These are phyloP conservation scores for Mesorhabditis spiculigera DNA, from an alignment of 2,888 invertebrate genomes.

Conservation along the genomic window DNA sequence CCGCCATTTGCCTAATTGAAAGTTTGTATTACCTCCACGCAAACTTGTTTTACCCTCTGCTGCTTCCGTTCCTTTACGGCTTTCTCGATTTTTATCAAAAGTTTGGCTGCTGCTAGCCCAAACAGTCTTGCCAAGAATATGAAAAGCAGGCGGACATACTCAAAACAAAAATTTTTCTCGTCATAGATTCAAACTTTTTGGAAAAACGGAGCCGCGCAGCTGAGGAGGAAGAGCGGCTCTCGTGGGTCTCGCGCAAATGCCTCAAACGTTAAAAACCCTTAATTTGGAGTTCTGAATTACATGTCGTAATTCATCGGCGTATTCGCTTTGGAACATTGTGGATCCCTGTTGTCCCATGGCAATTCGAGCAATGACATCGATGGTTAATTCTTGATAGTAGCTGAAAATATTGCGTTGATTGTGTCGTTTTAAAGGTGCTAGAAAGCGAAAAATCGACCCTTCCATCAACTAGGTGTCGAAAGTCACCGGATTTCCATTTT, in stretches of 20 bases:
- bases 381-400: slow-evolving; percentile 60
- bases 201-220: not conserved
- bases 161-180: slow-evolving; percentile 10
- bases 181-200: slow-evolving; percentile 7
- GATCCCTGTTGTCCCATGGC: slow-evolving; percentile 41
- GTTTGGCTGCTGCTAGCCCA: slow-evolving; percentile 7
- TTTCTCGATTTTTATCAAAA: slow-evolving; percentile 14
- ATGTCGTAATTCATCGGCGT: not conserved
- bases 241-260: not conserved
- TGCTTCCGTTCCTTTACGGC: slow-evolving; percentile 16
- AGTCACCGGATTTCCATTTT: no score
- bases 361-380: slow-evolving; percentile 62
- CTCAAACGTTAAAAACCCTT: not conserved
- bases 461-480: no score
- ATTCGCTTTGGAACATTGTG: not conserved
- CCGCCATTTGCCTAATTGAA: not conserved
- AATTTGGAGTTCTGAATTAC: not conserved
- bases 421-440: not conserved
- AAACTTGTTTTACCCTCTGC: slow-evolving; percentile 10
- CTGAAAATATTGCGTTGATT: slow-evolving; percentile 7
- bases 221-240: not conserved
- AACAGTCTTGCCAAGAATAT: not conserved
- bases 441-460: no score
- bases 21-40: slow-evolving; percentile 6
- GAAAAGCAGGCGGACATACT: slow-evolving; percentile 9